phyloP scores from a whole-genome alignment of 1,140 invertebrate species.

The Antheraea pernyi region DNA sequence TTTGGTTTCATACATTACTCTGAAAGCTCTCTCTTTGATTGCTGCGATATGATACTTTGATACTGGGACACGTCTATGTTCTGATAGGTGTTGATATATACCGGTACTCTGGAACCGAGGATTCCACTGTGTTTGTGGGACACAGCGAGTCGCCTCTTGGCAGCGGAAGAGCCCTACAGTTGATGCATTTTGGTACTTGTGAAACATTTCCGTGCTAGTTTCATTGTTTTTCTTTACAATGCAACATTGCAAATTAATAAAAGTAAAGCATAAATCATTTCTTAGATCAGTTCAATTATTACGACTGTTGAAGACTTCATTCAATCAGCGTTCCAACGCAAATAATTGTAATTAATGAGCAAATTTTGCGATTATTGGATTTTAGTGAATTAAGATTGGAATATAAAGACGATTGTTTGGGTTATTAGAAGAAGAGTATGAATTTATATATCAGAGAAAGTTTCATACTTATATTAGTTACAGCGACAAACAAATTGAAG shows the following conservation, averaged over 20 bases:
- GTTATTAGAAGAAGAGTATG: too few species aligned
- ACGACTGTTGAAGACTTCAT: too few species aligned
- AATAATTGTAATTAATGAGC: too few species aligned
- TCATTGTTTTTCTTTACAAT: background rate
- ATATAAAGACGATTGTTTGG: too few species aligned
- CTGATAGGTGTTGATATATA: conserved; percentile 3
- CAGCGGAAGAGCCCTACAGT: conserved; percentile 35
- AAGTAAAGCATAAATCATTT: background rate
- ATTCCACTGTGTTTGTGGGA: conserved; percentile 38
- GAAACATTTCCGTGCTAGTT: conserved; percentile 16
- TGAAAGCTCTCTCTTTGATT: conserved; percentile 59
- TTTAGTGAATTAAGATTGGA: background rate
- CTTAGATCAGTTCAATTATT: too few species aligned
- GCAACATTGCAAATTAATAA: background rate
- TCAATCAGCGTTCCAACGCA: too few species aligned
- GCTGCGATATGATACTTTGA: conserved; percentile 44
- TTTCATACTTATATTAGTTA: too few species aligned
- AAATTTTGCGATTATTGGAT: background rate
- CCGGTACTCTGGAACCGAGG: conserved; percentile 4
- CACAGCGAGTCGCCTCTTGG: conserved; percentile 27
- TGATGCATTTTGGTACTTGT: conserved; percentile 48
- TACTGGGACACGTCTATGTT: conserved; percentile 14
- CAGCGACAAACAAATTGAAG: too few species aligned
- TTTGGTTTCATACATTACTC: conserved; percentile 30
- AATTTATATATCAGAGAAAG: too few species aligned